phyloP scores from a whole-genome alignment of 1,140 invertebrate genomes.

The Drosophila lowei region DNA sequence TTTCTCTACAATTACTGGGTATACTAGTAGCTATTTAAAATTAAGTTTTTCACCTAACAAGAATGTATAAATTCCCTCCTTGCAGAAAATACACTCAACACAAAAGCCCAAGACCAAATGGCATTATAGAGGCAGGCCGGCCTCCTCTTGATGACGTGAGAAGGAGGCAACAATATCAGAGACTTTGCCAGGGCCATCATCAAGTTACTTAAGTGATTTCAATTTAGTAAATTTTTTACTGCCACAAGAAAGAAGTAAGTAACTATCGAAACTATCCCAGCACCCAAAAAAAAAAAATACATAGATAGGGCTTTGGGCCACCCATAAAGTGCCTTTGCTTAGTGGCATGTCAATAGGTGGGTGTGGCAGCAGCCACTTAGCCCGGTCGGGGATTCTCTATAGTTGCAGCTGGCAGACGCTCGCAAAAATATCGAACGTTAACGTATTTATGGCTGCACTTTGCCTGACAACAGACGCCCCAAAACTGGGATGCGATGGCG shows the following conservation, averaged over 20 bases:
- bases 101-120: too few relatives aligned
- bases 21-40: too few relatives aligned
- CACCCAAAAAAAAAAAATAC: slow-evolving; percentile 2
- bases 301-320: slow-evolving; percentile 20
- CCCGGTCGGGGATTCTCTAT: slow-evolving; percentile 23
- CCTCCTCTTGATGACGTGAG: background rate
- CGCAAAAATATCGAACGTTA: slow-evolving; percentile 73
- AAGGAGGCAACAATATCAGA: slow-evolving; percentile 14
- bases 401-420: slow-evolving; percentile 64
- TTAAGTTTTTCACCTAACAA: too few relatives aligned
- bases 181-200: slow-evolving; percentile 22
- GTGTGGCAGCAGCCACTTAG: slow-evolving; percentile 70
- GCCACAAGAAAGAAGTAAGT: slow-evolving; percentile 4
- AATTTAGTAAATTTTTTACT: slow-evolving; percentile 46
- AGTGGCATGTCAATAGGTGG: slow-evolving; percentile 30
- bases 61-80: too few relatives aligned
- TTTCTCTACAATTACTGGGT: too few relatives aligned
- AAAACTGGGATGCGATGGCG: slow-evolving; percentile 38
- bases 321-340: slow-evolving; percentile 43
- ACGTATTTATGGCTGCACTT: slow-evolving; percentile 78
- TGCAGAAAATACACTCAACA: too few relatives aligned
- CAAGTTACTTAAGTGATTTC: slow-evolving; percentile 55
- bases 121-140: too few relatives aligned
- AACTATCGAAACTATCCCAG: too few relatives aligned
- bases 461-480: slow-evolving; percentile 51